Evolutionary conservation across 92 coral and sea anemone species (phyloP), one percentile per base, ranked within the genome.

Genomic region (Micromussa lordhowensis): DNA sequence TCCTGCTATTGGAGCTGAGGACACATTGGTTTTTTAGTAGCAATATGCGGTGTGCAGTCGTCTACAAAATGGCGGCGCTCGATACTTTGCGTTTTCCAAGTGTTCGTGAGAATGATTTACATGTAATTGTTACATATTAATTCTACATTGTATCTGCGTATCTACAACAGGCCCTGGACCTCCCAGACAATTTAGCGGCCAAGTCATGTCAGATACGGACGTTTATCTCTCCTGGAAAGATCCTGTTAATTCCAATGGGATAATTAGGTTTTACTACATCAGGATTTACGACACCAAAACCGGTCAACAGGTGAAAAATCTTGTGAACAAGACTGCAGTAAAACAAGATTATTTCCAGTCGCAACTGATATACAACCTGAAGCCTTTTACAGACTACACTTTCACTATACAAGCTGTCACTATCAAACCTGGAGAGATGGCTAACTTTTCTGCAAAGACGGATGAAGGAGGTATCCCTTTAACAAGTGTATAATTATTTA

Each of bases 381-480:
- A 85, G 78, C 93, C 93, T 0, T 93, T 16, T 84, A 93, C 93
- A 69, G 77, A 87, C 63, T 93, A 87, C 70, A 81, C 77, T 21
- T 48, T 78, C 69, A 48, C 89, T 21, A 40, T 93, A 7, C 90
- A 87, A 87, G 95, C 91, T 1, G 86, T 84, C 28, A 93, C 95
- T 9, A 75, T 83, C 21, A 54, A 49, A 40, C 89, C 82, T 38
- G 95, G 95, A 29, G 82, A 75, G 19, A 9, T 30, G 78, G 92
- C 85, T 4, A 83, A 80, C 81, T 79, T 85, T 68, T 69, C 87
- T 0, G 90, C 85, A 21, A 78, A 15, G 80, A 93, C 95, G 28
- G 31, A 66, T 13, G 93, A 90, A 82, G 93, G 91, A 93, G 93
- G 95, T 93, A 78, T 26, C 19, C 0, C n/a, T n/a, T n/a, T n/a